Base-by-base conservation (phyloP, 2,113 vertebrate genomes). In the Cololabis saira region DNA sequence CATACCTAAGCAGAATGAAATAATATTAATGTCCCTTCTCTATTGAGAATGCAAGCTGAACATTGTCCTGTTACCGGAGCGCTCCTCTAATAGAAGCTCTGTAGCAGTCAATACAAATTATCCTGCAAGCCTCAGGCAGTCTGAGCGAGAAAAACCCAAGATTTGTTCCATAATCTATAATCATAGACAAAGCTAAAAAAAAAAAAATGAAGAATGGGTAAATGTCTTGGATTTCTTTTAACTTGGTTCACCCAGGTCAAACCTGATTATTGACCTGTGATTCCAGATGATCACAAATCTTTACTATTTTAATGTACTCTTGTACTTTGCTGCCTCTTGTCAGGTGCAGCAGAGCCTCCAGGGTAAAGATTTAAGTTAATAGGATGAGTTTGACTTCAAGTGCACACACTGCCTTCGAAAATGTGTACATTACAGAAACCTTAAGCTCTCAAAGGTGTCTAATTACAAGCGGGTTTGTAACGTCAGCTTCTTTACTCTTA, bases 61-160 rank as follows among this genome's bases (percentile, higher is more conserved):
- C 53, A 69, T 53, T 21, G 51, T 45, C 52, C 50, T 49, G 14
- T 53, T 22, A 45, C 53, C 63, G 15, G 50, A 24, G 24, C 24
- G 45, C 3, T 24, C 47, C 45, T 57, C 21, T 16, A 17, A 58
- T 18, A 62, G 52, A 17, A 63, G 53, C 53, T 16, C 14, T 44
- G 15, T 52, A 40, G 18, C 19, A 40, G 22, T 67, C 45, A 52
- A 47, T 62, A 57, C 19, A 54, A 57, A 63, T 68, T 12, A 51
- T 61, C 45, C 48, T 44, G 21, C 40, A 19, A 3, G 22, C n/a
- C 22, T 59, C 14, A 44, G 24, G 18, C 41, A 44, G 6, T 48
- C 58, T 22, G 1, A 7, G 18, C 17, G 33, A 47, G 44, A 44
- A 56, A n/a, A 51, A 57, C 54, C 16, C 17, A 53, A 52, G 27